Percentiles rank a stretch among this genome's conserved stretches.
Evolutionary conservation across 1,140 invertebrate genomes (phyloP).

Genomic region (Hyposmocoma kahamanoa): DNA sequence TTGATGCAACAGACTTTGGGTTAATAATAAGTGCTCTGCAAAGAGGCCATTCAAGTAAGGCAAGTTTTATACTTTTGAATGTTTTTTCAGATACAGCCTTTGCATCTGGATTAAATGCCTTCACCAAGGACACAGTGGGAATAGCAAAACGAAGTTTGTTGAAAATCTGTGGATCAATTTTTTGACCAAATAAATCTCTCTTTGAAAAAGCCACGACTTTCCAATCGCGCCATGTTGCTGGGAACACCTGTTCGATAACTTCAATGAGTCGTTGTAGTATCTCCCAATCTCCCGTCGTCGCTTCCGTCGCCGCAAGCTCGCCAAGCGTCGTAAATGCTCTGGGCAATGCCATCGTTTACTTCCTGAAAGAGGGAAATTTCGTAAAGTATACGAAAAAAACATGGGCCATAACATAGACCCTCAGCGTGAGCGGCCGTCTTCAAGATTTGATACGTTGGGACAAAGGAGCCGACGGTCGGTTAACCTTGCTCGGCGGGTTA

Average conservation of each 20-base stretch:
- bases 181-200: background rate
- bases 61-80: background rate
- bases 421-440: background rate
- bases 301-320: background rate
- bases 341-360: background rate
- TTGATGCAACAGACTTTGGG: background rate
- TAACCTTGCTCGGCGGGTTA: background rate
- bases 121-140: background rate
- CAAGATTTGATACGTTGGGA: background rate
- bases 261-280: background rate
- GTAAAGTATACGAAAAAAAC: background rate
- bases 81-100: background rate
- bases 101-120: background rate
- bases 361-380: background rate
- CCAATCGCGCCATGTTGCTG: background rate
- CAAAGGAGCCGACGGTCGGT: background rate
- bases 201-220: background rate
- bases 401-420: no score
- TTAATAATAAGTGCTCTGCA: background rate
- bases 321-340: background rate
- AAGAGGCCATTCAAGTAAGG: background rate
- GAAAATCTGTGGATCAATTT: background rate
- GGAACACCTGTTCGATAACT: background rate
- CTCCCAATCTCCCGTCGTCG: background rate
- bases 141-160: background rate